These are phyloP conservation scores for Aricia artaxerxes DNA, from an alignment of 2,888 invertebrate species.

Conservation along the genomic window DNA sequence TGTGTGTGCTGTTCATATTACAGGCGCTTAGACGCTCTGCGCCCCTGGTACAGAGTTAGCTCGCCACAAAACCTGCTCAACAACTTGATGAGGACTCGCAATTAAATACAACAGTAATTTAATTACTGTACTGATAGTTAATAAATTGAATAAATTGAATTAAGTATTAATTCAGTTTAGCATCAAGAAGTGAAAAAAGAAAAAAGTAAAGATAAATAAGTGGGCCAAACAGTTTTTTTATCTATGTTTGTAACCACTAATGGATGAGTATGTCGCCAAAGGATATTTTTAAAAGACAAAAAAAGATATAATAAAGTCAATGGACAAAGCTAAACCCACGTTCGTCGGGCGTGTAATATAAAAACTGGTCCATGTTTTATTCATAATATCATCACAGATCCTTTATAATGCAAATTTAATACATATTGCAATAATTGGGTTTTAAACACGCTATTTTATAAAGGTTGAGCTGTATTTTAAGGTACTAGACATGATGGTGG, in stretches of 20 bases:
- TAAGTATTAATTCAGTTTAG: neutral
- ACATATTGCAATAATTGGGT: constrained; percentile 63
- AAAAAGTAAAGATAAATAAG: neutral
- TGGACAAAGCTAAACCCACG: constrained; percentile 23
- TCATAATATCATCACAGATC: constrained; percentile 48
- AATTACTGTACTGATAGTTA: neutral
- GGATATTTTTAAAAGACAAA: neutral
- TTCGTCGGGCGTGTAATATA: constrained; percentile 23
- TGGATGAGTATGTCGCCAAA: neutral
- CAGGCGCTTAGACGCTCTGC: constrained; percentile 59
- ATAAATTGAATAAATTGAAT: neutral
- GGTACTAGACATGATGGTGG: neutral
- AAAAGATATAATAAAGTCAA: neutral
- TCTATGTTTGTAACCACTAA: neutral
- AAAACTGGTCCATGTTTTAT: constrained; percentile 48
- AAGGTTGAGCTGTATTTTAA: constrained; percentile 43
- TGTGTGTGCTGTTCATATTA: constrained; percentile 51
- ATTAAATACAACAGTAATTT: neutral
- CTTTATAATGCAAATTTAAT: constrained; percentile 60
- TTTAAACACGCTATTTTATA: constrained; percentile 56
- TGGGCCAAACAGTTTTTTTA: neutral
- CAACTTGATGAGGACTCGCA: neutral
- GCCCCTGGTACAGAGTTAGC: constrained; percentile 58
- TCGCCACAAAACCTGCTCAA: constrained; percentile 64
- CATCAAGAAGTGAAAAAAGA: neutral